These are phyloP conservation scores for Blera fallax DNA, from an alignment of 2,888 invertebrate genomes.

Conservation along the genomic window DNA sequence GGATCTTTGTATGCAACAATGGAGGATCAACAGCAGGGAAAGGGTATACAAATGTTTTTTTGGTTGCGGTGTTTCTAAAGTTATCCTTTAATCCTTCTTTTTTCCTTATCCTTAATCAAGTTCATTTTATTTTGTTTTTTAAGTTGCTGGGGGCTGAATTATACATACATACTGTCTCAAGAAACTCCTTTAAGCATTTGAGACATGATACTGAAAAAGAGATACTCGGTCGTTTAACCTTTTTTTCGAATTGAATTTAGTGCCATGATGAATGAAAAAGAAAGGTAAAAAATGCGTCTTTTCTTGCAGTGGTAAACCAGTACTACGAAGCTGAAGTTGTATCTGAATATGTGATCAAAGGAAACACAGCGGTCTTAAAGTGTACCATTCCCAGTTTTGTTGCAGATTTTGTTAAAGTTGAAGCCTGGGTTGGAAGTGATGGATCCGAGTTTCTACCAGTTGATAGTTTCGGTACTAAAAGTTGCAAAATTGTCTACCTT, in stretches of 20 bases:
- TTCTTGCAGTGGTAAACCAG: slow-evolving; percentile 90
- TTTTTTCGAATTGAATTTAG: too few species aligned
- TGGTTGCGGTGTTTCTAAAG: background rate
- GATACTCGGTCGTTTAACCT: too few species aligned
- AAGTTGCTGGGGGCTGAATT: background rate
- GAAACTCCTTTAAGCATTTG: background rate
- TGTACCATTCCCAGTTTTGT: slow-evolving; percentile 95
- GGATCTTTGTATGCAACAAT: slow-evolving; percentile 80
- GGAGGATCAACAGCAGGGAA: slow-evolving; percentile 75
- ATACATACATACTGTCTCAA: background rate
- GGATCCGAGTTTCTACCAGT: slow-evolving; percentile 87
- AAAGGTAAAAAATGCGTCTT: slow-evolving; percentile 18
- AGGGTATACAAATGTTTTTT: slow-evolving; percentile 32
- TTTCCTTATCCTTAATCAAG: slow-evolving; percentile 22
- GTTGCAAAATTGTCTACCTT: background rate
- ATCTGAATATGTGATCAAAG: slow-evolving; percentile 94
- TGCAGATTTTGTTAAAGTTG: slow-evolving; percentile 94
- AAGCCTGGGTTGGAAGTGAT: slow-evolving; percentile 89
- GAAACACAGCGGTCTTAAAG: slow-evolving; percentile 93
- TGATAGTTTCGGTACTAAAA: slow-evolving; percentile 87
- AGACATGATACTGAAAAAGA: background rate
- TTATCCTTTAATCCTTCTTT: slow-evolving; percentile 4
- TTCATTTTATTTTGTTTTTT: background rate
- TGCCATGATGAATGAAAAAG: too few species aligned
- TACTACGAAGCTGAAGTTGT: slow-evolving; percentile 94